Conservation (phyloP, 1,140 invertebrate species). For the Capitella teleta region DNA sequence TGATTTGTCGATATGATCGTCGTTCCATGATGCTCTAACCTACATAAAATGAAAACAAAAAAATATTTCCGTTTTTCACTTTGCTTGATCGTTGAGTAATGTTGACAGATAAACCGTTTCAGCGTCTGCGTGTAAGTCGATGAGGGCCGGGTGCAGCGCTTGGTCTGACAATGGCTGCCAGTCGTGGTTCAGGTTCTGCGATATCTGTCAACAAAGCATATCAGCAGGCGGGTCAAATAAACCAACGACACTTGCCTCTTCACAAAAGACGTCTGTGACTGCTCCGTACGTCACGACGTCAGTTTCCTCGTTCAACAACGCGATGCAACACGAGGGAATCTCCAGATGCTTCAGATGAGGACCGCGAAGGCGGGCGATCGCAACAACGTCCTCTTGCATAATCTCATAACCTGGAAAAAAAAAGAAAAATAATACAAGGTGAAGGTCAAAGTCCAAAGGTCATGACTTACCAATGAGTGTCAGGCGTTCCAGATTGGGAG, state of each 20-base stretch:
- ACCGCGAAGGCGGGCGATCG: conserved; percentile 55
- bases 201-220: conserved; percentile 19
- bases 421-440: not conserved
- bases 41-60: no score
- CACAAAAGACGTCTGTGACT: conserved; percentile 12
- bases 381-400: conserved; percentile 54
- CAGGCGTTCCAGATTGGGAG: conserved; percentile 54
- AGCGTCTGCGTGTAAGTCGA: conserved; percentile 30
- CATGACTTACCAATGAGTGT: conserved; percentile 48
- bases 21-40: no score
- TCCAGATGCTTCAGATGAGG: conserved; percentile 50
- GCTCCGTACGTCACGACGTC: conserved; percentile 5
- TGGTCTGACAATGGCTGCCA: conserved; percentile 29
- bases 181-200: conserved; percentile 20
- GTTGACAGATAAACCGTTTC: conserved; percentile 30
- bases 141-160: conserved; percentile 26
- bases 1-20: no score
- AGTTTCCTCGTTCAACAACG: not conserved
- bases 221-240: no score
- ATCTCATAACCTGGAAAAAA: conserved; percentile 51
- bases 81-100: conserved; percentile 27
- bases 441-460: not conserved
- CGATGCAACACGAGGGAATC: conserved; percentile 48
- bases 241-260: conserved; percentile 13
- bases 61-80: no score